Conservation (phyloP, 2,113 vertebrate genomes). For the Dipodomys stephensi region DNA sequence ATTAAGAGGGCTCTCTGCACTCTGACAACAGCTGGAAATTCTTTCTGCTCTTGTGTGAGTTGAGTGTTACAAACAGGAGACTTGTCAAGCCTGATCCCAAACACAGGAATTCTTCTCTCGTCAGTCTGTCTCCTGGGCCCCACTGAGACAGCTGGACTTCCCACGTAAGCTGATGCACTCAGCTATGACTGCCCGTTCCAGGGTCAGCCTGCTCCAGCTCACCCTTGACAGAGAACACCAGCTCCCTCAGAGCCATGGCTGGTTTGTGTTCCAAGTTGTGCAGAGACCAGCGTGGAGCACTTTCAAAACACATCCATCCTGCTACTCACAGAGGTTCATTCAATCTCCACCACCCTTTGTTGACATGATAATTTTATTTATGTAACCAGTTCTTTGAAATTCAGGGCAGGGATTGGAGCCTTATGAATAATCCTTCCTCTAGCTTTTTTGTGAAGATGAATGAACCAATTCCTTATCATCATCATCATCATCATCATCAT, state of each 20-base stretch:
- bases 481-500: background rate
- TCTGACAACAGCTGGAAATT: slow-evolving; percentile 68
- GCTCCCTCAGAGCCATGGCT: background rate
- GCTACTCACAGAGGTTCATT: background rate
- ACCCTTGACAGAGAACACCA: slow-evolving; percentile 10
- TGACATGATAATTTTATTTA: background rate
- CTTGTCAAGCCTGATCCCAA: slow-evolving; percentile 68
- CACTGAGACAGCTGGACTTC: slow-evolving; percentile 70
- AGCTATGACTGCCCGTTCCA: slow-evolving; percentile 19
- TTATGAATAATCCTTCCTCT: background rate
- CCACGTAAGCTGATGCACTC: slow-evolving; percentile 66
- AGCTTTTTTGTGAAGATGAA: slow-evolving; percentile 13
- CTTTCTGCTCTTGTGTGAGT: slow-evolving; percentile 57
- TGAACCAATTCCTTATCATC: background rate
- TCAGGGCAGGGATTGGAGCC: background rate
- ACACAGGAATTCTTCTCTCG: slow-evolving; percentile 66
- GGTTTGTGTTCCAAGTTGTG: background rate
- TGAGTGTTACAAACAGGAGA: slow-evolving; percentile 59
- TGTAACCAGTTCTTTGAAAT: background rate
- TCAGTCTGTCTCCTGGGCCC: slow-evolving; percentile 74
- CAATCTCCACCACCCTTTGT: background rate
- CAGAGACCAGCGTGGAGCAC: background rate
- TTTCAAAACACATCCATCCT: background rate
- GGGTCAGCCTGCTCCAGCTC: slow-evolving; percentile 60
- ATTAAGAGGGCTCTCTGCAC: background rate